A percentile compares a stretch with the other conserved stretches of the same genome.
phyloP scores from a whole-genome alignment of 2,888 invertebrate species.

The Lacanobia wlatinum region DNA sequence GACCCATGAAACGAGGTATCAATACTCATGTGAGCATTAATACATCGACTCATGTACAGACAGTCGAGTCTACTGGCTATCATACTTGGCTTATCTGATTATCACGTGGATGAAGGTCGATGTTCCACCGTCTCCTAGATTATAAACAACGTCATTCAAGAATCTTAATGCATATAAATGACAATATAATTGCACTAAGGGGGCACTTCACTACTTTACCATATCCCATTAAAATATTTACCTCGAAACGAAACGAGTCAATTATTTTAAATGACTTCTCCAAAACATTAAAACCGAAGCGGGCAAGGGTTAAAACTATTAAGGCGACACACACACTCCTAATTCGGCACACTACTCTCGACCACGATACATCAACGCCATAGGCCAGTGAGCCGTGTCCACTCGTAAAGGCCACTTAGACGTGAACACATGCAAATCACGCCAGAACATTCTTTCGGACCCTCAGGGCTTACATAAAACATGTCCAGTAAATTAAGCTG shows the following conservation, averaged over 20 bases:
- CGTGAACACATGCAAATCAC: constrained; percentile 85
- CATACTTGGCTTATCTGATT: too few species aligned
- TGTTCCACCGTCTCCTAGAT: too few species aligned
- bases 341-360: constrained; percentile 58
- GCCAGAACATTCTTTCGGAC: constrained; percentile 82
- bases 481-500: constrained; percentile 82
- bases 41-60: too few species aligned
- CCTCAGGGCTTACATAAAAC: constrained; percentile 75
- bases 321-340: constrained; percentile 46
- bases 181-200: not conserved
- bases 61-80: too few species aligned
- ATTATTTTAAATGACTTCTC: constrained; percentile 44
- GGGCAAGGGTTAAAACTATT: constrained; percentile 52
- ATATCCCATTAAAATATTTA: constrained; percentile 19
- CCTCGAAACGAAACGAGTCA: constrained; percentile 3
- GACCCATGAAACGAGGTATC: too few species aligned
- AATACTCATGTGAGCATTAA: too few species aligned
- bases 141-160: not conserved
- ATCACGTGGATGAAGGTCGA: too few species aligned
- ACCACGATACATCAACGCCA: constrained; percentile 64
- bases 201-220: not conserved
- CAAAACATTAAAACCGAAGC: constrained; percentile 42
- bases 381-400: constrained; percentile 57
- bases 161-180: not conserved
- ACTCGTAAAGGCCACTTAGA: constrained; percentile 73